These are phyloP conservation scores for Jacana jacana DNA, from an alignment of 2,113 vertebrate genomes.

Conservation along the genomic window DNA sequence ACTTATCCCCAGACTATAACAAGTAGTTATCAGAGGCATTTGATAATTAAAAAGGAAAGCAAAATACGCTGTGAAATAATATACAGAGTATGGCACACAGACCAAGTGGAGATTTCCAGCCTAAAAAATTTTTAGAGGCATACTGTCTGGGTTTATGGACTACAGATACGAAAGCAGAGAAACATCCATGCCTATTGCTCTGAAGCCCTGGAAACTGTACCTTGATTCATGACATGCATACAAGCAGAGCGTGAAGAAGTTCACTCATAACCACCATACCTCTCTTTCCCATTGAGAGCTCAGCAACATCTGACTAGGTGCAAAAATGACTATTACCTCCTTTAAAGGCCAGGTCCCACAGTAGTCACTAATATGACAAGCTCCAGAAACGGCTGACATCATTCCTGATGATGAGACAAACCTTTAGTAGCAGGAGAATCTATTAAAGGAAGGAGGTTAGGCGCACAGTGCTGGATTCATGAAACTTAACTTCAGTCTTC, in stretches of 20 bases:
- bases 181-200: not conserved
- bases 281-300: not conserved
- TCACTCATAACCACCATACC: not conserved
- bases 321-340: not conserved
- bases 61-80: not conserved
- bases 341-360: not conserved
- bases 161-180: not conserved
- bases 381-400: not conserved
- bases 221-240: not conserved
- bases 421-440: not conserved
- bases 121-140: not conserved
- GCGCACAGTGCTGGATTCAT: not conserved
- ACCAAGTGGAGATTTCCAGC: not conserved
- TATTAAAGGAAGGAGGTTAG: not conserved
- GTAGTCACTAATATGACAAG: not conserved
- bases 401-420: not conserved
- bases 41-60: not conserved
- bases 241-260: not conserved
- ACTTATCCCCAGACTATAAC: not conserved
- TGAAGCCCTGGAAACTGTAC: not conserved
- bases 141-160: not conserved
- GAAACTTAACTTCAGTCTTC: not conserved
- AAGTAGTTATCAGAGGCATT: not conserved
- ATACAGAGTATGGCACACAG: not conserved
- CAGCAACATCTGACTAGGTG: not conserved